Evolutionary conservation across 2,113 vertebrate genomes (phyloP).

Genomic region (Shinisaurus crocodilurus): DNA sequence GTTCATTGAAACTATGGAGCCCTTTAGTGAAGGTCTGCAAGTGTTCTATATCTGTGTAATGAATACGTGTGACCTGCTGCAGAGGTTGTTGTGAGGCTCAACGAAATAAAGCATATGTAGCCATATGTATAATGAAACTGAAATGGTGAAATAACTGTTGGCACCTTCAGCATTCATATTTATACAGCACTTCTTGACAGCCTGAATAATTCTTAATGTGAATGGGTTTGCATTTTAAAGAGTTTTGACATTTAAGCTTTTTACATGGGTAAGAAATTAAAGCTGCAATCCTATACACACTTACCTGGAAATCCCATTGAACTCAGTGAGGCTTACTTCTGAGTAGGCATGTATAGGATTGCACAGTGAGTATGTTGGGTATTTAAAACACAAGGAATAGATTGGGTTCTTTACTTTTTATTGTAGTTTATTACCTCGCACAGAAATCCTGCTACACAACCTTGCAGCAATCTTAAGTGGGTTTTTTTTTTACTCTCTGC

Average conservation of each 20-base stretch:
- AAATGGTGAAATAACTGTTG: neutral
- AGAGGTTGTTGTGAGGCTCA: neutral
- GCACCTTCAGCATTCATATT: neutral
- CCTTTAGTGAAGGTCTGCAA: neutral
- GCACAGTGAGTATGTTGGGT: neutral
- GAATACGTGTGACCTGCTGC: neutral
- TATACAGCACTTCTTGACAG: neutral
- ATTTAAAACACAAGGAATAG: neutral
- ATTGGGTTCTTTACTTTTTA: neutral
- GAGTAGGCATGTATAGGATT: neutral
- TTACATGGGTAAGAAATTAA: neutral
- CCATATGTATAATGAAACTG: neutral
- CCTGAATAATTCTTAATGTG: constrained; percentile 9
- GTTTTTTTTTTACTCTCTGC: neutral
- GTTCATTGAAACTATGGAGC: neutral
- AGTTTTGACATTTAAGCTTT: neutral
- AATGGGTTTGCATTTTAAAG: neutral
- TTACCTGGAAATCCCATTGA: neutral
- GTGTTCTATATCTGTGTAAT: neutral
- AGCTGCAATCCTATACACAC: too few species aligned
- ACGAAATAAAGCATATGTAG: neutral
- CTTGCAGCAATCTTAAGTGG: constrained; percentile 11
- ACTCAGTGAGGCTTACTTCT: neutral
- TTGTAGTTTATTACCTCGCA: constrained; percentile 24
- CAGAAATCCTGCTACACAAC: constrained; percentile 34